phyloP scores from a whole-genome alignment of 2,113 vertebrate genomes.

The Emydura subglobosa region DNA sequence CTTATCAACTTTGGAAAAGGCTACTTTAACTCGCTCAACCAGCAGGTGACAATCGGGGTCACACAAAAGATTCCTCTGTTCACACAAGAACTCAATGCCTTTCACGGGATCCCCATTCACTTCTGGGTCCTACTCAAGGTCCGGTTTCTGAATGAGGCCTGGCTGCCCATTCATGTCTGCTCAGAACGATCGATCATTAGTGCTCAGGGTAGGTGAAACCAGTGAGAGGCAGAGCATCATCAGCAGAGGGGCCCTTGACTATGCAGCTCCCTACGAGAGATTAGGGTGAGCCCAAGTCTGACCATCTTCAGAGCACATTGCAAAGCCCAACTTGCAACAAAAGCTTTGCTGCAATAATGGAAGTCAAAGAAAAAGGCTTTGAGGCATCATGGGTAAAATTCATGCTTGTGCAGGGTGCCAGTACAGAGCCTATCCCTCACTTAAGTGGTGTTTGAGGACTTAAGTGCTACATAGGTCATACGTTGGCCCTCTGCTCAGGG shows the following conservation, averaged over 20 bases:
- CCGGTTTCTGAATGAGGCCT: background rate
- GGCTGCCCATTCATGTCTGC: background rate
- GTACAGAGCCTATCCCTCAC: background rate
- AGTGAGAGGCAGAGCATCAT: background rate
- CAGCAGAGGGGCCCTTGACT: accelerated
- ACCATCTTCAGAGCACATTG: background rate
- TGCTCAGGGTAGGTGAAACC: background rate
- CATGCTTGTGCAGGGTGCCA: background rate
- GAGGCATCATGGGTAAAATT: background rate
- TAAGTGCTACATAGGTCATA: background rate
- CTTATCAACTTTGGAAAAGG: background rate
- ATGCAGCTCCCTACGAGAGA: accelerated
- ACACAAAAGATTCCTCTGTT: background rate
- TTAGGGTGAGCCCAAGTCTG: background rate
- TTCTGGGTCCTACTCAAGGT: background rate
- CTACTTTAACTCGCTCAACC: background rate
- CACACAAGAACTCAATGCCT: background rate
- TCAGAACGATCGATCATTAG: accelerated
- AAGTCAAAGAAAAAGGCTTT: background rate
- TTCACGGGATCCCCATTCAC: background rate
- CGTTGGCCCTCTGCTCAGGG: background rate
- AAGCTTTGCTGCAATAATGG: background rate
- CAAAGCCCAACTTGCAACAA: background rate
- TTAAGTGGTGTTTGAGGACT: background rate
- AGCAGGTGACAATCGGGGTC: accelerated